Conservation (phyloP, 2,113 vertebrate genomes). For the Pachyramphus minor region DNA sequence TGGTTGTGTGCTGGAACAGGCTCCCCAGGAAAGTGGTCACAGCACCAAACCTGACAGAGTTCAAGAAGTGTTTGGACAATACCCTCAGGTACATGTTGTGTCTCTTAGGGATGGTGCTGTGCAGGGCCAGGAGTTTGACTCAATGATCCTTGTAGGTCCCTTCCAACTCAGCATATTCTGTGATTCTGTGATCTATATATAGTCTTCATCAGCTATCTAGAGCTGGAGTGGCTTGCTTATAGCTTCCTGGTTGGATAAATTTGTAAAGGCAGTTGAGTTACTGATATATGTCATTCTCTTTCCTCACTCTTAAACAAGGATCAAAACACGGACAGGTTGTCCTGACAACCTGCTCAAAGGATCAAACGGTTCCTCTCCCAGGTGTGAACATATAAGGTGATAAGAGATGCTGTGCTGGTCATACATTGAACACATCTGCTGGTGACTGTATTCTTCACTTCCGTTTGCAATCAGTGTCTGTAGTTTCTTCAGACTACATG, state of each 20-base stretch:
- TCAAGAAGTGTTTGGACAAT: not conserved
- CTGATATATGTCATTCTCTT: not conserved
- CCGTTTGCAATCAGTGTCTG: not conserved
- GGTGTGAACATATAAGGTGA: rapidly evolving
- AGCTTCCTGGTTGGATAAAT: not conserved
- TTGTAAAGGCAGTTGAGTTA: not conserved
- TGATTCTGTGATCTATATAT: not conserved
- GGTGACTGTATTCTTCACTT: not conserved
- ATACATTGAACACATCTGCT: not conserved
- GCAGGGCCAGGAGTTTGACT: not conserved
- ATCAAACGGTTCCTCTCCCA: not conserved
- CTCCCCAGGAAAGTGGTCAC: not conserved
- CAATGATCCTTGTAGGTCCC: not conserved
- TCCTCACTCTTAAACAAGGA: not conserved
- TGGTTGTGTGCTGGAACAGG: not conserved
- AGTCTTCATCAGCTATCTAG: not conserved
- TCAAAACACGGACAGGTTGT: not conserved
- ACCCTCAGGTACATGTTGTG: not conserved
- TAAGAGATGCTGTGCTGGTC: not conserved
- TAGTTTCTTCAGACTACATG: not conserved
- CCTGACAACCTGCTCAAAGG: not conserved
- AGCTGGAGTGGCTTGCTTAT: not conserved
- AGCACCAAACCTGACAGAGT: not conserved
- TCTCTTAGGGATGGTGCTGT: not conserved
- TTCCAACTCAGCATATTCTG: not conserved